Percentiles rank a stretch among this genome's conserved stretches.
phyloP scores from a whole-genome alignment of 2,113 vertebrate genomes.

The Lycocorax pyrrhopterus region DNA sequence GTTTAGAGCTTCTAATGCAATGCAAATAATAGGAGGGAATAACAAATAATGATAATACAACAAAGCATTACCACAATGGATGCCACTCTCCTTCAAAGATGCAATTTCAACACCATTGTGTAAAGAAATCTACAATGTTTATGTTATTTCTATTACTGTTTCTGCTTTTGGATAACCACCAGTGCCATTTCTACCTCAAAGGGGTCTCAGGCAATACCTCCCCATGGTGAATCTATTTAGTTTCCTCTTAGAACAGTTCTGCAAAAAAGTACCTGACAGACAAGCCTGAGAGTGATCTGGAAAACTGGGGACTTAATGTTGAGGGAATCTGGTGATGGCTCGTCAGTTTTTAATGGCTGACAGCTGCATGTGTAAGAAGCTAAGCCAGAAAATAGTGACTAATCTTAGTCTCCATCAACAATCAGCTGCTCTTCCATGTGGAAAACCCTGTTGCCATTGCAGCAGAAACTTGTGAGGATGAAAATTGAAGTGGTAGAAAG shows the following conservation, averaged over 20 bases:
- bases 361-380: not conserved
- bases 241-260: not conserved
- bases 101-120: not conserved
- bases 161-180: not conserved
- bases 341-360: not conserved
- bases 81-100: not conserved
- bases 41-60: slow-evolving; percentile 41
- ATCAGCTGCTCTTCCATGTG: not conserved
- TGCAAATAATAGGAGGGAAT: slow-evolving; percentile 26
- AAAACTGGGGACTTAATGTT: not conserved
- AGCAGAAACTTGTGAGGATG: not conserved
- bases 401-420: not conserved
- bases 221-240: not conserved
- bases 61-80: not conserved
- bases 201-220: not conserved
- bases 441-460: not conserved
- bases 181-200: not conserved
- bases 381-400: not conserved
- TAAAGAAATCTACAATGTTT: not conserved
- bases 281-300: not conserved
- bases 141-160: not conserved
- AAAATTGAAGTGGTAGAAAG: not conserved
- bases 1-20: slow-evolving; percentile 14
- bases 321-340: not conserved
- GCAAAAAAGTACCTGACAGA: not conserved